Evolutionary conservation across 2,797 vertebrate species (phyloP).

Genomic region (Pyrocephalus nanus): DNA sequence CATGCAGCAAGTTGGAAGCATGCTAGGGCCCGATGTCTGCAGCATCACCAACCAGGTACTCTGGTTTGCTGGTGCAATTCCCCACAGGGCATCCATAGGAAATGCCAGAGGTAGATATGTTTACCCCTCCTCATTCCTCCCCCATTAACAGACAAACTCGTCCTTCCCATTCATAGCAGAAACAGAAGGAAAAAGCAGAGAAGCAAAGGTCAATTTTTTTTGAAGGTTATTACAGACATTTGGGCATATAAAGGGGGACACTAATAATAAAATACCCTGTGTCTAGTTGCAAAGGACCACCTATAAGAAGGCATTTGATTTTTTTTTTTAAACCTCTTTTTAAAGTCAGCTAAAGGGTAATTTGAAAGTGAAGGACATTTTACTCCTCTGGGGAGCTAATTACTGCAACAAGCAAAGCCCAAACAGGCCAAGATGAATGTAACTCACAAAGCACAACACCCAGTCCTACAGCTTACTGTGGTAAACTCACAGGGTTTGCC

Average conservation of each 20-base stretch:
- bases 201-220: not conserved
- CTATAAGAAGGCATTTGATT: not conserved
- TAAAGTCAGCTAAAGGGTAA: conserved; percentile 56
- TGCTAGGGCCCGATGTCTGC: not conserved
- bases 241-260: not conserved
- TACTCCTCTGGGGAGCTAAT: conserved; percentile 58
- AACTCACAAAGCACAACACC: conserved; percentile 9
- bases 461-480: not conserved
- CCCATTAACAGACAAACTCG: not conserved
- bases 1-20: not conserved
- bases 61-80: not conserved
- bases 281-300: conserved; percentile 30
- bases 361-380: conserved; percentile 62
- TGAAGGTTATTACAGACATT: not conserved
- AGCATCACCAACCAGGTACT: not conserved
- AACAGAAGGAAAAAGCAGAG: not conserved
- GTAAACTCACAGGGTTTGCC: not conserved
- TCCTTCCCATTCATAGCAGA: not conserved
- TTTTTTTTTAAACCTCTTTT: not conserved
- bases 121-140: not conserved
- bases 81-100: not conserved
- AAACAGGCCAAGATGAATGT: conserved; percentile 1
- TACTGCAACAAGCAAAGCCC: conserved; percentile 45
- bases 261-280: not conserved
- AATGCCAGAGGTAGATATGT: not conserved